phyloP scores from a whole-genome alignment of 2,113 vertebrate genomes.

The Ictidomys tridecemlineatus region DNA sequence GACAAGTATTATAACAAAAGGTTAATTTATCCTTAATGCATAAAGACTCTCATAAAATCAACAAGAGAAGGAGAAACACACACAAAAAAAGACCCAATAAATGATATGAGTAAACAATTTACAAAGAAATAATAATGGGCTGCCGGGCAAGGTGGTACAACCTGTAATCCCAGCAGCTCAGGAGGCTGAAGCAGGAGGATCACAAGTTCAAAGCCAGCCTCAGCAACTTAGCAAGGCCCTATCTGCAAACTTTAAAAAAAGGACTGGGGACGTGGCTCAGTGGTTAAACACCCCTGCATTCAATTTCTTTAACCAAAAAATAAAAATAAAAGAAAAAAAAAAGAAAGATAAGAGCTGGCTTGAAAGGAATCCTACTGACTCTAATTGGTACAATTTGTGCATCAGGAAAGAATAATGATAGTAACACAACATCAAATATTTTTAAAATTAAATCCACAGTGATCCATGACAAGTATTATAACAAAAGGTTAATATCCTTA shows the following conservation, averaged over 20 bases:
- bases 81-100: background rate
- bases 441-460: background rate
- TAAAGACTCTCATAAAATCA: constrained; percentile 21
- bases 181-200: too few species aligned
- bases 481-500: constrained; percentile 19
- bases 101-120: background rate
- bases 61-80: constrained; percentile 10
- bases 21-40: constrained; percentile 31
- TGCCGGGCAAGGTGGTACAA: too few species aligned
- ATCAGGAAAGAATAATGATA: constrained; percentile 50
- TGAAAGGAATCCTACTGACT: background rate
- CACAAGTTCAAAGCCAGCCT: too few species aligned
- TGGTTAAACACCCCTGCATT: background rate
- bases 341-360: background rate
- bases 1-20: constrained; percentile 4
- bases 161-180: too few species aligned
- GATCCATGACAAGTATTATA: background rate
- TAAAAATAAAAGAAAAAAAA: background rate
- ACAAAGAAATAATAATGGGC: too few species aligned
- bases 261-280: too few species aligned
- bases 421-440: background rate
- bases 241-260: too few species aligned
- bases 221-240: too few species aligned
- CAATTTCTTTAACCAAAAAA: background rate
- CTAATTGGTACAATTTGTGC: background rate